Evolutionary conservation across 2,113 vertebrate species (phyloP).

Genomic region (Heterochromis multidens): DNA sequence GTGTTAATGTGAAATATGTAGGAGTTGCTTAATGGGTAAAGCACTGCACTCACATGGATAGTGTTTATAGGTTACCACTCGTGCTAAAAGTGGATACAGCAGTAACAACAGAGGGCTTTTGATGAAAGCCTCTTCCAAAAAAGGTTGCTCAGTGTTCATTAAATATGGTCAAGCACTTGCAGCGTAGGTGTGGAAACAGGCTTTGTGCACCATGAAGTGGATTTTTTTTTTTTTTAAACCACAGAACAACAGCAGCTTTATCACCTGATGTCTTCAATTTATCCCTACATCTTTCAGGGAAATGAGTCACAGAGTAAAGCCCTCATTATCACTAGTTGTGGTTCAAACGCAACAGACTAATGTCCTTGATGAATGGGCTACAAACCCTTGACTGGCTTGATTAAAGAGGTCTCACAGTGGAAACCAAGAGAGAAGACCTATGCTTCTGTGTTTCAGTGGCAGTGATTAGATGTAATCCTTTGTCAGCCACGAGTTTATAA

Average conservation of each 20-base stretch:
- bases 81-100: conserved; percentile 22
- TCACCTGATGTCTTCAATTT: not conserved
- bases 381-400: not conserved
- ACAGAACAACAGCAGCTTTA: not conserved
- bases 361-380: not conserved
- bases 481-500: not conserved
- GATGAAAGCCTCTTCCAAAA: conserved; percentile 13
- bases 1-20: not conserved
- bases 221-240: not conserved
- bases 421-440: not conserved
- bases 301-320: conserved; percentile 5
- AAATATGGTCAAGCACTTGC: not conserved
- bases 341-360: not conserved
- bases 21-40: not conserved
- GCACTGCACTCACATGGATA: not conserved
- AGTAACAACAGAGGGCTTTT: not conserved
- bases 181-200: conserved; percentile 32
- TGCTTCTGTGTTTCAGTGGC: not conserved
- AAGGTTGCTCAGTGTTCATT: not conserved
- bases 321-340: not conserved
- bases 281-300: not conserved
- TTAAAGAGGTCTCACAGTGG: not conserved
- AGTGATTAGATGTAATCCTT: not conserved
- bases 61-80: conserved; percentile 25
- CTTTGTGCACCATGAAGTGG: conserved; percentile 3